Conservation (phyloP, 2,113 vertebrate species). For the Pyrgilauda ruficollis region DNA sequence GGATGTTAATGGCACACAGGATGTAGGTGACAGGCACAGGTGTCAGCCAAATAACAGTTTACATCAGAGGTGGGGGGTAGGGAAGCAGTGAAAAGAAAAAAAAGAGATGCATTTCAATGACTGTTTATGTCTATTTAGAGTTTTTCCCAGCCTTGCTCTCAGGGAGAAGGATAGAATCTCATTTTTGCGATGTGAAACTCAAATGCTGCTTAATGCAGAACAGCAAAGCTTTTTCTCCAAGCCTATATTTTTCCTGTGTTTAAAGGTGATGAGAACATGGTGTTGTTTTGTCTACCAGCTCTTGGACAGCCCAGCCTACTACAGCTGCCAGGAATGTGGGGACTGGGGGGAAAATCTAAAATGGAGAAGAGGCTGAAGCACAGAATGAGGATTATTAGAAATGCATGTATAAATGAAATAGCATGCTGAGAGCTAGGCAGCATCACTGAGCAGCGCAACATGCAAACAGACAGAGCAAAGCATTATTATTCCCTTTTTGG, state of each 20-base stretch:
- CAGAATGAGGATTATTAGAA: conserved; percentile 6
- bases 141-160: neutral
- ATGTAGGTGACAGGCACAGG: neutral
- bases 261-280: neutral
- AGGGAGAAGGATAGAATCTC: neutral
- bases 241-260: neutral
- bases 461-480: conserved; percentile 19
- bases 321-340: neutral
- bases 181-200: neutral
- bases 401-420: neutral
- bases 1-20: neutral
- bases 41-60: neutral
- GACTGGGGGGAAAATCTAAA: neutral
- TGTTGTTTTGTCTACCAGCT: neutral
- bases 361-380: neutral
- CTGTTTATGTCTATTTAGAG: neutral
- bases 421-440: conserved; percentile 5
- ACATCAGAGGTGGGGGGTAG: neutral
- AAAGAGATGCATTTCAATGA: neutral
- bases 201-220: neutral
- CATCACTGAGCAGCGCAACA: neutral
- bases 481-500: conserved; percentile 5
- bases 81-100: no score
- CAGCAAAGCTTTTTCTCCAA: neutral
- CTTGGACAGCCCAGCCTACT: neutral